phyloP scores from a whole-genome alignment of 2,888 invertebrate genomes.

The Linyphia triangularis region DNA sequence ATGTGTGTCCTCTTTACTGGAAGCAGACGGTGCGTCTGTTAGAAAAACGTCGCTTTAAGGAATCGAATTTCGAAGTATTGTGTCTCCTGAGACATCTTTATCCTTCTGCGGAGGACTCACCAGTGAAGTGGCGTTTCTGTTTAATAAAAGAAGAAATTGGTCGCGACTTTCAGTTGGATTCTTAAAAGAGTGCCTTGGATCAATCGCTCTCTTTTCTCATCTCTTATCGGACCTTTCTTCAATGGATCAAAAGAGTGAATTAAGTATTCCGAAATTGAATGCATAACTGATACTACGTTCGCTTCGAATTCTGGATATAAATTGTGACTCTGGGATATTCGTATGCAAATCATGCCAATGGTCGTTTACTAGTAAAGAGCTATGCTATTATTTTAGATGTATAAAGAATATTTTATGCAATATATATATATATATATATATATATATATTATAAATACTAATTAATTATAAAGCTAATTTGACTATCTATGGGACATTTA shows the following conservation, averaged over 20 bases:
- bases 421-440: no score
- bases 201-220: not conserved
- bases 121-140: not conserved
- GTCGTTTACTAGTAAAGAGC: no score
- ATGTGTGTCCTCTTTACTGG: not conserved
- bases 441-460: no score
- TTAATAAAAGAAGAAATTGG: not conserved
- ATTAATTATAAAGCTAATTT: no score
- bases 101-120: not conserved
- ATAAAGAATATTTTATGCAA: no score
- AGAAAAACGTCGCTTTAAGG: not conserved
- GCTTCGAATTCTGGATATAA: no score
- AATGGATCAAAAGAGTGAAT: not conserved
- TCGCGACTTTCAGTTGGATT: not conserved
- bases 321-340: no score
- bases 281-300: no score
- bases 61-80: slow-evolving; percentile 8
- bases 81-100: slow-evolving; percentile 7
- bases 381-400: no score
- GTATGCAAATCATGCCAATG: no score
- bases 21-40: not conserved
- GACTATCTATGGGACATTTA: no score
- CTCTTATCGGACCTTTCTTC: not conserved
- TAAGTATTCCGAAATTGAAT: not conserved
- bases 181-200: not conserved